These are phyloP conservation scores for Zeus faber DNA, from an alignment of 2,113 vertebrate species.

Conservation along the genomic window DNA sequence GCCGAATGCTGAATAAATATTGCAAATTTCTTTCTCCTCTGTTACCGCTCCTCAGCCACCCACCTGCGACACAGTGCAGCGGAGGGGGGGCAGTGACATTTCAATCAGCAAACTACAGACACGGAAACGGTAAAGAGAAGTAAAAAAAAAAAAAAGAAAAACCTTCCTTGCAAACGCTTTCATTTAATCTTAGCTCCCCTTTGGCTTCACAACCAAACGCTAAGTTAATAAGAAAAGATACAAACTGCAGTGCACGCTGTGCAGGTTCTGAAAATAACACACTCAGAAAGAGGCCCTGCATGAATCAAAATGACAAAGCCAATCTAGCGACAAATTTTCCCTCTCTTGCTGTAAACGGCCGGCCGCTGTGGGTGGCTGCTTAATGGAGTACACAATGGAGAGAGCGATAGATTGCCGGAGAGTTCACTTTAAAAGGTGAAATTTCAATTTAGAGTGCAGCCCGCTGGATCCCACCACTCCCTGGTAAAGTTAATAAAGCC, in stretches of 20 bases:
- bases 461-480: slow-evolving; percentile 8
- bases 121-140: too few relatives aligned
- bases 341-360: slow-evolving; percentile 41
- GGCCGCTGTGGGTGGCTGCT: slow-evolving; percentile 33
- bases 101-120: slow-evolving; percentile 22
- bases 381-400: slow-evolving; percentile 21
- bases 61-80: slow-evolving; percentile 25
- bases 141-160: slow-evolving; percentile 14
- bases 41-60: slow-evolving; percentile 13
- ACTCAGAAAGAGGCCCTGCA: slow-evolving; percentile 36
- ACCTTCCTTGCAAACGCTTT: slow-evolving; percentile 25
- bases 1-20: too few relatives aligned
- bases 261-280: slow-evolving; percentile 45
- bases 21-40: slow-evolving; percentile 9
- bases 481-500: slow-evolving; percentile 34
- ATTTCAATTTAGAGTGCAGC: slow-evolving; percentile 41
- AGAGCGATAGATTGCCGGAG: slow-evolving; percentile 16
- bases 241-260: slow-evolving; percentile 20
- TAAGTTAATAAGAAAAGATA: slow-evolving; percentile 52
- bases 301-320: slow-evolving; percentile 66
- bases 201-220: slow-evolving; percentile 33
- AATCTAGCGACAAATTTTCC: slow-evolving; percentile 55
- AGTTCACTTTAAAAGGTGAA: slow-evolving; percentile 31
- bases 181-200: slow-evolving; percentile 9
- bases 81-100: slow-evolving; percentile 20